Evolutionary conservation across 2,797 vertebrate species (phyloP), one percentile per base, ranked within the genome.

Genomic region (Pteronotus mesoamericanus): DNA sequence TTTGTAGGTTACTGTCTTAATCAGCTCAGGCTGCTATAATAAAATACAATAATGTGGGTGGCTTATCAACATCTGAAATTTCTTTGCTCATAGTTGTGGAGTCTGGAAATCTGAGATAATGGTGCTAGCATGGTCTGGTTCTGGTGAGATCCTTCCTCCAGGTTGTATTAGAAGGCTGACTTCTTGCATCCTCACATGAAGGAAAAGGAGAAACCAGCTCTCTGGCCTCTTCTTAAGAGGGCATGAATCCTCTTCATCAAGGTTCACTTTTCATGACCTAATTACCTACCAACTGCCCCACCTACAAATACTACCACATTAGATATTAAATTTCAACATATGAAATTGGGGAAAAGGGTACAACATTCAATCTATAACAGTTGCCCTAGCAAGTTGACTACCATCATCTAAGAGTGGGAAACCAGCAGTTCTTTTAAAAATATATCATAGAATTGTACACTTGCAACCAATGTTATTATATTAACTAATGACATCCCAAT

Each of bases 301-400:
- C 39, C 39, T 48, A 37, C 7, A 64, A 80, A 44, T 34, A 21
- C 29, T 39, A 87, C 53, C 37, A 86, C 16, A 9, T 4, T 55
- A 21, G 26, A 18, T 5, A 66, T 55, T 64, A 79, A 37, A 86
- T 46, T 55, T 80, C 42, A 69, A 19, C 8, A 32, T 42, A 42
- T 2, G 22, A 59, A 51, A 64, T 10, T 64, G 61, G 24, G n/a
- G 12, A 11, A 4, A 2, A 0, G 0, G 1, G 19, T 9, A 48
- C 10, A 55, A 57, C 10, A 55, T 48, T 83, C 14, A 57, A 39
- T 83, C 21, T 6, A 4, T 39, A 48, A 42, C 2, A 34, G 21
- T 42, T 69, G 22, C 7, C 2, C 19, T 24, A 34, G 3, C 16
- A 32, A 55, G 14, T 48, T 46, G 34, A n/a, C 37, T 48, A 61